Evolutionary conservation across 1,140 invertebrate species (phyloP).

Genomic region (Cepaea nemoralis): DNA sequence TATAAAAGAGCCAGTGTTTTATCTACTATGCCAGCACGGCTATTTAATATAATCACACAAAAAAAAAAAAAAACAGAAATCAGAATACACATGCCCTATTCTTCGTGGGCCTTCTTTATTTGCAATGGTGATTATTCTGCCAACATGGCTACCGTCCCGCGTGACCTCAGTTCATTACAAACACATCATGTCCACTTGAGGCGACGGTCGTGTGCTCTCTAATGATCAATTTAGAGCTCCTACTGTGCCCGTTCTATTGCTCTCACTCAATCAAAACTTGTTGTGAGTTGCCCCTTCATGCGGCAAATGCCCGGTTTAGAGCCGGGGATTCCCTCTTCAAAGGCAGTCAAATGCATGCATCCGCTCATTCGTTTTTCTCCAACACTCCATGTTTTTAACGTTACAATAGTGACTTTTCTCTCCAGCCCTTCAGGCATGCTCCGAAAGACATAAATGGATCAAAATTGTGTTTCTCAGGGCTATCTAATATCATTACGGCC

Average conservation of each 20-base stretch:
- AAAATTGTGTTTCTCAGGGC: background rate
- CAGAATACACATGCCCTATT: too few species aligned
- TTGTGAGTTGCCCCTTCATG: background rate
- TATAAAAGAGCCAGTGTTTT: too few species aligned
- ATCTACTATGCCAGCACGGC: too few species aligned
- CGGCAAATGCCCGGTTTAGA: background rate
- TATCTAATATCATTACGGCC: background rate
- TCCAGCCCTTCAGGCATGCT: background rate
- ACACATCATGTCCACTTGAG: slow-evolving; percentile 13
- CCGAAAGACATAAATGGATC: background rate
- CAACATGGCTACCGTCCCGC: background rate
- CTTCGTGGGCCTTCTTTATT: too few species aligned
- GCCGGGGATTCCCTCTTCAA: background rate
- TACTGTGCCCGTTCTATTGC: background rate
- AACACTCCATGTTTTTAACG: background rate
- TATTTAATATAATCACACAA: too few species aligned
- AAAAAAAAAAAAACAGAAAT: too few species aligned
- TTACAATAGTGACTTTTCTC: background rate
- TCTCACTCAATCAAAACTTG: background rate
- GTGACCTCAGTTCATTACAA: slow-evolving; percentile 10
- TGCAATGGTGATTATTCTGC: background rate
- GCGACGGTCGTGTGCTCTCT: background rate
- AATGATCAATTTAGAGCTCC: background rate
- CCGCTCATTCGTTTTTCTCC: background rate
- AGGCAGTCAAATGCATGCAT: background rate